Evolutionary conservation across 1,140 invertebrate genomes (phyloP), one percentile per base, ranked within the genome.

Genomic region (Holotrichia oblita): DNA sequence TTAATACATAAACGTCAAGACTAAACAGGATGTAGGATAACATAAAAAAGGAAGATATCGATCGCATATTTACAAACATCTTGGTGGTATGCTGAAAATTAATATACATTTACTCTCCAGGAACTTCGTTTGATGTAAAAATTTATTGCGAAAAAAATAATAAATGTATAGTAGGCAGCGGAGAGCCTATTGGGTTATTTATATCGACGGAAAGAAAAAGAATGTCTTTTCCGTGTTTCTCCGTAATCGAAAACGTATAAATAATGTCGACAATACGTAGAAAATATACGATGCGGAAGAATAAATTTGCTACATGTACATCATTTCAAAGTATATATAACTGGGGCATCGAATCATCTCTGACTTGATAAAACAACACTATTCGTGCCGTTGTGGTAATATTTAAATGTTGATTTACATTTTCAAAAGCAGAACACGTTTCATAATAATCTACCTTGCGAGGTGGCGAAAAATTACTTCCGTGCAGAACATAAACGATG

Each of bases 51-150:
- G 14, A 55, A 17, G 14, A 55, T 55, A 55, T 55, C 14, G 48
- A 55, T 55, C 48, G 48, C n/a, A n/a, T n/a, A 55, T 55, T 55
- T 55, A 55, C 48, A 55, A 55, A 55, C 48, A 55, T 55, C 48
- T 55, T 17, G 14, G n/a, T 55, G 48, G 7, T 55, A 55, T 17
- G 48, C 17, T 17, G 17, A 55, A 55, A 55, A n/a, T 55, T 14
- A 55, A 55, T 55, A 55, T 55, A 55, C 48, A 55, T 55, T n/a
- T 55, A 55, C 12, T 14, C 48, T 55, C 12, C 12, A 17, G 17
- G 48, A 55, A 55, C 48, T 55, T 55, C 14, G 48, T 55, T 17
- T 55, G 48, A 55, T 55, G 48, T 55, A 55, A 7, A n/a, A n/a
- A 55, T 55, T 55, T 55, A 55, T 55, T 17, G 48, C 48, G 14